Conservation (phyloP, 2,113 vertebrate genomes). For the Macroglossus sobrinus region DNA sequence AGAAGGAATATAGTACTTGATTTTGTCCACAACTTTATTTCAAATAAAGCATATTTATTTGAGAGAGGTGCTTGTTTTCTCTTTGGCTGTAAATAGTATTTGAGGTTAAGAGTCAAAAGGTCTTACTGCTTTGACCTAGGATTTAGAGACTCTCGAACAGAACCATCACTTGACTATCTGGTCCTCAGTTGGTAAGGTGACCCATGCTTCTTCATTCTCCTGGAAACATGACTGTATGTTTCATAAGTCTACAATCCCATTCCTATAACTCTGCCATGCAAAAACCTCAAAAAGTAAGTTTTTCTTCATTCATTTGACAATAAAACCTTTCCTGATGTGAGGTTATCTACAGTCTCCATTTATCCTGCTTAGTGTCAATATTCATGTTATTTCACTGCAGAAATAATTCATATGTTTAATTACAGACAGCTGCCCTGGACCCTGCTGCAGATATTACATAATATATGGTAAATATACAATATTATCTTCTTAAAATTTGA, state of each 20-base stretch:
- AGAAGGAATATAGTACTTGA: background rate
- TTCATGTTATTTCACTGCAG: background rate
- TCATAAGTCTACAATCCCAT: background rate
- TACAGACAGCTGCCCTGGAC: background rate
- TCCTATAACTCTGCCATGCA: background rate
- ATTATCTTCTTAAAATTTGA: background rate
- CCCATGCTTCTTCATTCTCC: background rate
- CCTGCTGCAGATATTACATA: background rate
- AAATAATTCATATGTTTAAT: constrained; percentile 6
- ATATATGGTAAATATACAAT: background rate
- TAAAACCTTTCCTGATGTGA: background rate
- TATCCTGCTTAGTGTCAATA: constrained; percentile 17
- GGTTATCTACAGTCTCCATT: background rate
- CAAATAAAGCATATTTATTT: constrained; percentile 2
- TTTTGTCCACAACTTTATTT: background rate
- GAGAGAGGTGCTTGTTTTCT: background rate
- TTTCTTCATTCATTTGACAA: background rate
- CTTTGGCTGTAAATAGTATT: background rate
- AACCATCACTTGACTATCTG: background rate
- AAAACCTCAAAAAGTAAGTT: background rate
- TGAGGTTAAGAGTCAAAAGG: background rate
- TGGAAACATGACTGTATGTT: background rate
- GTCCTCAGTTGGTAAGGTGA: background rate
- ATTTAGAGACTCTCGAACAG: background rate
- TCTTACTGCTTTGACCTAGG: background rate